A percentile compares a stretch with the other conserved stretches of the same genome.
phyloP scores from a whole-genome alignment of 1,140 invertebrate genomes.

The Hylyphantes graminicola region DNA sequence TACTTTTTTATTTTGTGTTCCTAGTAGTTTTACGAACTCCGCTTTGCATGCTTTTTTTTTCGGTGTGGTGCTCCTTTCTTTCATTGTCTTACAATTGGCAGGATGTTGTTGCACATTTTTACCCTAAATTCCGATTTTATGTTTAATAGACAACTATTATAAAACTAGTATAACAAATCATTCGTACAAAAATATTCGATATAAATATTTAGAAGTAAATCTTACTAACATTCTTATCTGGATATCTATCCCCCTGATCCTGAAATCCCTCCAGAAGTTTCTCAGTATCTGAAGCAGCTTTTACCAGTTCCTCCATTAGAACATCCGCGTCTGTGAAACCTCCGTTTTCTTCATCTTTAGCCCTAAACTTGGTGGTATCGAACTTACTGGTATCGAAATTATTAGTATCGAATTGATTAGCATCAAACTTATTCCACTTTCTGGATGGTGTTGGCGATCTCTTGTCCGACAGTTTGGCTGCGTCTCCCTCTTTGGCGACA shows the following conservation, averaged over 20 bases:
- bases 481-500: not conserved
- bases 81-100: too few relatives aligned
- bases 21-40: too few relatives aligned
- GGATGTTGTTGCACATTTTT: too few relatives aligned
- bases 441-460: not conserved
- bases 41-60: too few relatives aligned
- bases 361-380: not conserved
- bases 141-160: not conserved
- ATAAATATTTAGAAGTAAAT: not conserved
- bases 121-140: not conserved
- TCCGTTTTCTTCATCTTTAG: not conserved
- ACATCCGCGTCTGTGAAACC: constrained; percentile 4
- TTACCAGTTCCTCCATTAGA: constrained; percentile 16
- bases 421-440: not conserved
- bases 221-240: constrained; percentile 12
- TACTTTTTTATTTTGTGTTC: too few relatives aligned
- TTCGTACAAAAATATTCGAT: not conserved
- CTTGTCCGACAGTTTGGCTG: not conserved
- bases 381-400: not conserved
- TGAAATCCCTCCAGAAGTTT: constrained; percentile 26
- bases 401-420: not conserved
- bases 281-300: constrained; percentile 24
- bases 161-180: not conserved
- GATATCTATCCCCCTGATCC: constrained; percentile 14
- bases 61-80: too few relatives aligned